Evolutionary conservation across 2,113 vertebrate species (phyloP), one percentile per base, ranked within the genome.

Genomic region (Cariama cristata): DNA sequence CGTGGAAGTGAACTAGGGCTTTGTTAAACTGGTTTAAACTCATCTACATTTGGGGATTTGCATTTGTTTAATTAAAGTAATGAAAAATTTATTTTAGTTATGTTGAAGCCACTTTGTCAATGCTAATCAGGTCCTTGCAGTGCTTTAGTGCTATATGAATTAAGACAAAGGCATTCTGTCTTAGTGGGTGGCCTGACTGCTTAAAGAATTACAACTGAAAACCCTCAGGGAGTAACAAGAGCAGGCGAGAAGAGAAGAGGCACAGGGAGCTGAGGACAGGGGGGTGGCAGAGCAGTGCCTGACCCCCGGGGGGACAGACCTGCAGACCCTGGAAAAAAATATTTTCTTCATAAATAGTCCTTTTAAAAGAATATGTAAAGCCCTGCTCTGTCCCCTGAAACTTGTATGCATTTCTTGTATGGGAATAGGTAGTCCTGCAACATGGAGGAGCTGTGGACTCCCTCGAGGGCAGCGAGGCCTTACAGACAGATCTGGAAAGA

Each of bases 31-130:
- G 22, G 32, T 95, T 94, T 92, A 86, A 81, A 80, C 52, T 74
- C 35, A 56, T 81, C 52, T 89, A 42, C 64, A 59, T 71, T 90
- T 60, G 88, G 77, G 60, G 93, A 88, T 93, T 97, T 95, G 63
- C 68, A 84, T 95, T 91, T 91, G 66, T 97, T 88, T 96, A 96
- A 96, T 89, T 90, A 90, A 97, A 90, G 56, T 95, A 79, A 97
- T 97, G 84, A 92, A 95, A 93, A 79, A 33, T 62, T 77, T 93
- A 92, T 92, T 95, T 92, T 69, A 38, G 45, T 93, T 92, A 47
- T 45, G 72, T 62, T 93, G 59, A 82, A 97, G 59, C 38, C 38
- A 74, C 58, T 95, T 94, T 83, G 74, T 92, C 90, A 88, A 68
- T 96, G 59, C 67, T 90, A 93, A 96, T 96, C 93, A 86, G 52